A percentile compares a stretch with the other conserved stretches of the same genome.
These are phyloP conservation scores for Ormyrus pomaceus DNA, from an alignment of 2,888 invertebrate genomes.

Conservation along the genomic window DNA sequence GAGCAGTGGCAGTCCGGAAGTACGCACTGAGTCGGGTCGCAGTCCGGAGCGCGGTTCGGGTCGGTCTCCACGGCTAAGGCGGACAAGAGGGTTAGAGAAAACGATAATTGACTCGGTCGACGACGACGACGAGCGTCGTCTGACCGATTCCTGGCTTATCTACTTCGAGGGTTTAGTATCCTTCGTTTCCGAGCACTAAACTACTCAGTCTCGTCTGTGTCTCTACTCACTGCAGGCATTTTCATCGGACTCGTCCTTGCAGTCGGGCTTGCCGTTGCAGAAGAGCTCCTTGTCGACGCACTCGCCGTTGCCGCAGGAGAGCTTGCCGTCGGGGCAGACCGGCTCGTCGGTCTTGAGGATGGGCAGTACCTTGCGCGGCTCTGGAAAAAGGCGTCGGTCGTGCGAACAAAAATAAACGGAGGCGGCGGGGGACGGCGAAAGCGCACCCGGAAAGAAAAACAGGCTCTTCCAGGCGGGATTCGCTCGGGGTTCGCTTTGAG, in stretches of 20 bases:
- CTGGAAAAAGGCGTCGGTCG: conserved; percentile 77
- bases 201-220: too few relatives aligned
- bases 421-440: too few relatives aligned
- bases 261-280: conserved; percentile 95
- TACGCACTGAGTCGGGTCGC: conserved; percentile 91
- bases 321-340: conserved; percentile 91
- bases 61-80: conserved; percentile 89
- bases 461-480: too few relatives aligned
- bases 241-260: conserved; percentile 96
- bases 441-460: too few relatives aligned
- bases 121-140: background rate
- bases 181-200: too few relatives aligned
- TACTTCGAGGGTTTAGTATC: too few relatives aligned
- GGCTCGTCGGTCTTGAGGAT: conserved; percentile 95
- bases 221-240: conserved; percentile 93
- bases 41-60: conserved; percentile 94
- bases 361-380: conserved; percentile 92
- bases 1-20: conserved; percentile 96
- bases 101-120: background rate
- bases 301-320: conserved; percentile 94
- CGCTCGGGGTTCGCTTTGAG: conserved; percentile 5
- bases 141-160: too few relatives aligned
- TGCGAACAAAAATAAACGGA: too few relatives aligned
- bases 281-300: conserved; percentile 94
- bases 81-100: conserved; percentile 61